Evolutionary conservation across 2,797 vertebrate genomes (phyloP).

Genomic region (Diplodus sargus): DNA sequence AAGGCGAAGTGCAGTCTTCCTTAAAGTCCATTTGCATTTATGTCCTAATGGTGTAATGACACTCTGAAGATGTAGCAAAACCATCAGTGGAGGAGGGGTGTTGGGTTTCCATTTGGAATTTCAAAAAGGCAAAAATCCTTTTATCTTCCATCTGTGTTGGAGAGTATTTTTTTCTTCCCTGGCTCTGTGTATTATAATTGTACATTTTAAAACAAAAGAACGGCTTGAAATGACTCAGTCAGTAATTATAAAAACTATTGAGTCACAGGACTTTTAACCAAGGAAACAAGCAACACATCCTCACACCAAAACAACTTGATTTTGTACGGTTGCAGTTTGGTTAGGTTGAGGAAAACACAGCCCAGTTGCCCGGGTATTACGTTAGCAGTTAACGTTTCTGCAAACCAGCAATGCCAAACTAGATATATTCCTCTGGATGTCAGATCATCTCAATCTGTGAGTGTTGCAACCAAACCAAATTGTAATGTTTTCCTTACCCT

Average conservation of each 20-base stretch:
- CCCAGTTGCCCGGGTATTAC: too few species aligned
- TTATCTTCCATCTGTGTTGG: not conserved
- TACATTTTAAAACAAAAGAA: conserved; percentile 1
- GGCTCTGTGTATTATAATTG: not conserved
- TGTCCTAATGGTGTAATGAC: conserved; percentile 45
- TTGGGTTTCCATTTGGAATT: conserved; percentile 8
- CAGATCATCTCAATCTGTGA: too few species aligned
- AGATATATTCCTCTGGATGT: too few species aligned
- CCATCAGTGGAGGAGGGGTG: conserved; percentile 12
- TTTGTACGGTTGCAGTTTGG: too few species aligned
- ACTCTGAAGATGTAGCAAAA: conserved; percentile 22
- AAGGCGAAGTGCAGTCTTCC: conserved; percentile 50
- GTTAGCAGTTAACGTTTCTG: too few species aligned
- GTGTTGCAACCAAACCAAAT: too few species aligned
- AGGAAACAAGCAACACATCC: too few species aligned
- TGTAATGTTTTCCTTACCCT: too few species aligned
- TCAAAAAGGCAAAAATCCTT: conserved; percentile 15
- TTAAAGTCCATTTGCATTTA: conserved; percentile 57
- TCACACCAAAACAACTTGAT: too few species aligned
- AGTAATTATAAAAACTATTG: not conserved
- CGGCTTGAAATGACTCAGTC: not conserved
- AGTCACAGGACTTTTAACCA: too few species aligned
- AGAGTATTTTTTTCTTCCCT: not conserved
- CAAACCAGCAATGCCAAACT: too few species aligned
- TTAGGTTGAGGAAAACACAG: too few species aligned